phyloP scores from a whole-genome alignment of 2,797 vertebrate genomes.

The Acrossocheilus wenchowensis region DNA sequence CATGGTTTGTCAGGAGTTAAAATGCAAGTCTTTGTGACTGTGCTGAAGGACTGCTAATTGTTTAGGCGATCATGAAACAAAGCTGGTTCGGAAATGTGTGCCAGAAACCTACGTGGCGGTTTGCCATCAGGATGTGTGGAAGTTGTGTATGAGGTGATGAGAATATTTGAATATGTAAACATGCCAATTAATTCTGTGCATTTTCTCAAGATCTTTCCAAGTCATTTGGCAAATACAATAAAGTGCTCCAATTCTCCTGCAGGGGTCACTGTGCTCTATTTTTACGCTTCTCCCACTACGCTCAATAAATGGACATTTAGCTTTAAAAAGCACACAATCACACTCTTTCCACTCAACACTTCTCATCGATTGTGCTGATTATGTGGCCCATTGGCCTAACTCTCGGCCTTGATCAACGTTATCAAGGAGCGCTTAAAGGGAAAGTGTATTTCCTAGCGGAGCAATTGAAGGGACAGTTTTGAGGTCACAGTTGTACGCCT shows the following conservation, averaged over 20 bases:
- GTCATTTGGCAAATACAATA: background rate
- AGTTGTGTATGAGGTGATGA: constrained; percentile 12
- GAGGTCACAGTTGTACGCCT: background rate
- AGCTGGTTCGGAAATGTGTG: background rate
- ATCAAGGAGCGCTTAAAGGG: constrained; percentile 48
- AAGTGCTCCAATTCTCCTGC: constrained; percentile 46
- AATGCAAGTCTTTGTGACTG: constrained; percentile 14
- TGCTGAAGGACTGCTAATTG: constrained; percentile 25
- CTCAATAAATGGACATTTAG: constrained; percentile 12
- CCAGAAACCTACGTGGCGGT: background rate
- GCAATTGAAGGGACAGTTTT: constrained; percentile 30
- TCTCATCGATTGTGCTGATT: constrained; percentile 63
- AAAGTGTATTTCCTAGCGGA: constrained; percentile 39
- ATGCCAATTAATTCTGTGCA: background rate
- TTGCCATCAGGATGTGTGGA: constrained; percentile 31
- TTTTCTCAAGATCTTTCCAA: background rate
- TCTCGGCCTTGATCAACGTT: constrained; percentile 49
- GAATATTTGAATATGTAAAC: background rate
- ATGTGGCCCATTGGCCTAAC: constrained; percentile 67
- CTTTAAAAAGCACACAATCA: constrained; percentile 37
- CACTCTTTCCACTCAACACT: constrained; percentile 44
- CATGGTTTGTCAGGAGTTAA: constrained; percentile 14
- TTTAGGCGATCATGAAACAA: constrained; percentile 31
- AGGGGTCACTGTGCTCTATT: constrained; percentile 63
- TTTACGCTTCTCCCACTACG: constrained; percentile 50